phyloP scores from a whole-genome alignment of 2,113 vertebrate genomes.

The Entelurus aequoreus region DNA sequence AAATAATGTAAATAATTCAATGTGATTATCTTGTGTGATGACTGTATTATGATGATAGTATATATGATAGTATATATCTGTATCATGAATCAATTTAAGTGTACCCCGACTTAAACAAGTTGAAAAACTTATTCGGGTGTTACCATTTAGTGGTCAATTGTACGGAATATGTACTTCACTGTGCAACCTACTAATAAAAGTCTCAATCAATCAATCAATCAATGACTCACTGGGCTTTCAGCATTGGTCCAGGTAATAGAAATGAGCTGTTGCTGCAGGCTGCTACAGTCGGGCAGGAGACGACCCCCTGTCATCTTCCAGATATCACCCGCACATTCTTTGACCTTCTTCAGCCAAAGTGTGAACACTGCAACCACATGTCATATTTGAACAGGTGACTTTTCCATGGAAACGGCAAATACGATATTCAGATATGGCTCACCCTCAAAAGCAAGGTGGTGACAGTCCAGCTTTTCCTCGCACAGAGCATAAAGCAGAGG shows the following conservation, averaged over 20 bases:
- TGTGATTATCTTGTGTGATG: too few relatives aligned
- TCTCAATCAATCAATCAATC: too few relatives aligned
- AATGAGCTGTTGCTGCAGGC: conserved; percentile 59
- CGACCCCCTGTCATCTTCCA: conserved; percentile 53
- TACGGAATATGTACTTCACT: too few relatives aligned
- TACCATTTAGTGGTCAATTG: too few relatives aligned
- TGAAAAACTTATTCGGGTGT: too few relatives aligned
- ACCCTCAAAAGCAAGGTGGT: conserved; percentile 84
- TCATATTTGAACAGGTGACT: conserved; percentile 2
- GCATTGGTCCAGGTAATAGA: conserved; percentile 80
- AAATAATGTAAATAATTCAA: too few relatives aligned
- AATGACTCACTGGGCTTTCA: conserved; percentile 81
- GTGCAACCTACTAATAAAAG: too few relatives aligned
- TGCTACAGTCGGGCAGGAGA: conserved; percentile 53
- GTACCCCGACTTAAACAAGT: too few relatives aligned
- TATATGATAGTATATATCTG: too few relatives aligned
- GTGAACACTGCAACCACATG: conserved; percentile 69
- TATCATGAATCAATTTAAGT: too few relatives aligned
- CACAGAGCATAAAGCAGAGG: conserved; percentile 68
- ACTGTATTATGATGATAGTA: too few relatives aligned
- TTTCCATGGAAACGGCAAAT: not conserved
- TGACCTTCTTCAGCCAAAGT: conserved; percentile 79
- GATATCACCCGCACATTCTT: conserved; percentile 65
- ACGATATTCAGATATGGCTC: conserved; percentile 4
- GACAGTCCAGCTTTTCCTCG: conserved; percentile 72